Percentiles rank a stretch among this genome's conserved stretches.
phyloP scores from a whole-genome alignment of 2,113 vertebrate species.

The Anthoscopus minutus region DNA sequence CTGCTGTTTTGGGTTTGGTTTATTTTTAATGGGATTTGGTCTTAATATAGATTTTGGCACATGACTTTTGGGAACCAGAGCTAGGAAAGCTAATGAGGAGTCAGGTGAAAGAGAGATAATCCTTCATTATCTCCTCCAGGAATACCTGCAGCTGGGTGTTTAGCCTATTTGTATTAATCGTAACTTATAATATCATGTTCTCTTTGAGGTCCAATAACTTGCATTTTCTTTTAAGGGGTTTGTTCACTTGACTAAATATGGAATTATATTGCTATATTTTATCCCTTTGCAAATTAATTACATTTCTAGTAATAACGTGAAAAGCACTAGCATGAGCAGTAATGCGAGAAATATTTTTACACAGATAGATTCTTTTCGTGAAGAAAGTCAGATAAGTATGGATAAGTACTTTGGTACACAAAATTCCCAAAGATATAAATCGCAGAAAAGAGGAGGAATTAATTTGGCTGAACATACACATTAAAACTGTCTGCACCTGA shows the following conservation, averaged over 20 bases:
- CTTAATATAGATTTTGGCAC: not conserved
- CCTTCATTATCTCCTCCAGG: not conserved
- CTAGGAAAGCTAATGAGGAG: not conserved
- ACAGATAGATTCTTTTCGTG: not conserved
- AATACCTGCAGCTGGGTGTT: not conserved
- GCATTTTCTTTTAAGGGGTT: not conserved
- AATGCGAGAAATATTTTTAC: not conserved
- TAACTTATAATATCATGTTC: not conserved
- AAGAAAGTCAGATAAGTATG: not conserved
- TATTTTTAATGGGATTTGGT: not conserved
- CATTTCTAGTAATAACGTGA: not conserved
- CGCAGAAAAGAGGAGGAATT: not conserved
- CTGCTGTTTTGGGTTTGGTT: not conserved
- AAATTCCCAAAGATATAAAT: slow-evolving; percentile 23
- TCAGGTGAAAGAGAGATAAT: not conserved
- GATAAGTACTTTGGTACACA: not conserved
- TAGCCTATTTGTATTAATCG: not conserved
- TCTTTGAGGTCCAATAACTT: not conserved
- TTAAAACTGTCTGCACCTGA: not conserved
- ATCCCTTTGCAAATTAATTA: not conserved
- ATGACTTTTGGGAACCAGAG: not conserved
- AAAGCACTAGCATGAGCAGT: not conserved
- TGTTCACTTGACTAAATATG: not conserved
- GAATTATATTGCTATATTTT: not conserved
- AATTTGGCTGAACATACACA: not conserved